Percentiles rank a stretch among this genome's conserved stretches.
phyloP scores from a whole-genome alignment of 2,113 vertebrate genomes.

The Zingel zingel region DNA sequence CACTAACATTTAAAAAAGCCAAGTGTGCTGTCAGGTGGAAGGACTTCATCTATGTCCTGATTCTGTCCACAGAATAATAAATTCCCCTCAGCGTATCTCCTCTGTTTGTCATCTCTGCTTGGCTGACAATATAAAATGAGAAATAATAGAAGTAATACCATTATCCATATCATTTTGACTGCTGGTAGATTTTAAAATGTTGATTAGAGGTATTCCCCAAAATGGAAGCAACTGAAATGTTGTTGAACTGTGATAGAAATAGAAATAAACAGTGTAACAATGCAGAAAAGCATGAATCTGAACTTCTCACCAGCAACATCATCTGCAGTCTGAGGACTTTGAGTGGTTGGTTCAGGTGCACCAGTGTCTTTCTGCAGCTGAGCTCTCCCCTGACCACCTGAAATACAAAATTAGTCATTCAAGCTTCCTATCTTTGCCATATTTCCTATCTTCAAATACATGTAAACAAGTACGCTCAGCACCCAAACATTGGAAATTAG shows the following conservation, averaged over 20 bases:
- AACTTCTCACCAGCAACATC: conserved; percentile 65
- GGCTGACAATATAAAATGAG: conserved; percentile 20
- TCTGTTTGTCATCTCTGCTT: background rate
- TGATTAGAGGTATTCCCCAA: conserved; percentile 8
- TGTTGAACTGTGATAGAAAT: background rate
- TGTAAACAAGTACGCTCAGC: background rate
- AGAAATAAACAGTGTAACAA: background rate
- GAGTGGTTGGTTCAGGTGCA: conserved; percentile 75
- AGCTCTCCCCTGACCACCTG: conserved; percentile 87
- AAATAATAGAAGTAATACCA: conserved; percentile 17
- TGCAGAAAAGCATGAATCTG: background rate
- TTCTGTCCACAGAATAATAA: conserved; percentile 28
- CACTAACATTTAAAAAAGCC: background rate
- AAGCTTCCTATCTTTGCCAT: background rate
- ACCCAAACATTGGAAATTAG: background rate
- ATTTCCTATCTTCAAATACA: background rate
- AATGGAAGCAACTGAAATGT: background rate
- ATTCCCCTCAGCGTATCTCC: conserved; percentile 26
- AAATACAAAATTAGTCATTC: background rate
- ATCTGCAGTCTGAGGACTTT: conserved; percentile 76
- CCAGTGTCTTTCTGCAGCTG: conserved; percentile 76
- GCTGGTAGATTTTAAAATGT: conserved; percentile 12
- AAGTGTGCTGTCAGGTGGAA: conserved; percentile 2
- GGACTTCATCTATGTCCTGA: conserved; percentile 11
- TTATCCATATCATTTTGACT: conserved; percentile 37